A percentile compares a stretch with the other conserved stretches of the same genome.
phyloP scores from a whole-genome alignment of 2,888 invertebrate genomes.

The Ectemnius continuus region DNA sequence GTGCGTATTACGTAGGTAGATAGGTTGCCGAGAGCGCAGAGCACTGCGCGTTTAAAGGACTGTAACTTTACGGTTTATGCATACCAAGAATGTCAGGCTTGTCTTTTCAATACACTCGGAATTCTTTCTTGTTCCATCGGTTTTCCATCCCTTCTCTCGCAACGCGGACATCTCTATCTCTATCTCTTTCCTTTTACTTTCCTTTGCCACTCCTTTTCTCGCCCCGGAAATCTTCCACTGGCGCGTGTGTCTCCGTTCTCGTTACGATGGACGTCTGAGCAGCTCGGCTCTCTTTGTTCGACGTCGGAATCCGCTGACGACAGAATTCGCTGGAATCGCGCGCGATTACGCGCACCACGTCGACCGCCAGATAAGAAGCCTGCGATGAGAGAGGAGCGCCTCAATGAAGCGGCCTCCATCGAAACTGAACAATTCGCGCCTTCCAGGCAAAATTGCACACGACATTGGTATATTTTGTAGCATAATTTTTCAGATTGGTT shows the following conservation, averaged over 20 bases:
- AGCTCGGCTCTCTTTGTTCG: slow-evolving; percentile 51
- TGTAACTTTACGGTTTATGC: slow-evolving; percentile 8
- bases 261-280: slow-evolving; percentile 2
- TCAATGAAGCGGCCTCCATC: too few species aligned
- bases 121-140: slow-evolving; percentile 8
- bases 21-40: neutral
- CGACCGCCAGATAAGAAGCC: slow-evolving; percentile 5
- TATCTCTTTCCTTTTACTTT: neutral
- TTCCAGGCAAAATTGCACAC: too few species aligned
- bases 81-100: neutral
- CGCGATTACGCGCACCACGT: slow-evolving; percentile 49
- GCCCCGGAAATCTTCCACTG: slow-evolving; percentile 15
- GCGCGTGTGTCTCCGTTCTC: neutral
- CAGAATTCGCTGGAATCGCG: slow-evolving; percentile 60
- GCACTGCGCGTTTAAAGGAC: slow-evolving; percentile 17
- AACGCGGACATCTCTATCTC: neutral
- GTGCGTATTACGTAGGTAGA: neutral
- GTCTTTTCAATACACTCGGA: slow-evolving; percentile 3
- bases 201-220: neutral
- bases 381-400: neutral
- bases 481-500: too few species aligned
- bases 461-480: too few species aligned
- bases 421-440: too few species aligned
- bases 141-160: neutral
- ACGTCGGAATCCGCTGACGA: slow-evolving; percentile 64